Evolutionary conservation across 2,797 vertebrate genomes (phyloP), one percentile per base, ranked within the genome.

Genomic region (Alosa sapidissima): DNA sequence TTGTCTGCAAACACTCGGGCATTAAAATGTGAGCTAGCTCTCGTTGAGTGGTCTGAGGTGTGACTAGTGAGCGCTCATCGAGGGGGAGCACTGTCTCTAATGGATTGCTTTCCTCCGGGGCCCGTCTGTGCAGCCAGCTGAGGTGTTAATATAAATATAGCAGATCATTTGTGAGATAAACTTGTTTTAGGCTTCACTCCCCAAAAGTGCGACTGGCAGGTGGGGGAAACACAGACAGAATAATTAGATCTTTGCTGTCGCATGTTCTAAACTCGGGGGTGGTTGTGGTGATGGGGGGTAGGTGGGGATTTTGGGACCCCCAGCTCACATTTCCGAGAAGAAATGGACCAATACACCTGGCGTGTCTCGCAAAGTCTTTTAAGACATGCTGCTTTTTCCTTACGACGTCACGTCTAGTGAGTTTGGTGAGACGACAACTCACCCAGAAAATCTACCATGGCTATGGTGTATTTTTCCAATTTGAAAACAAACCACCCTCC

Each of bases 101-200:
- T 95, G 92, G 93, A 91, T 93, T 92, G 88, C 8, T 81, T 94
- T 90, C 93, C 92, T 94, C 94, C 87, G 88, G 93, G 92, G 91
- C 92, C 93, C 91, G 91, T 93, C 92, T 93, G 91, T 92, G 93
- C 93, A 94, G 93, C 94, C 95, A 95, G 94, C 95, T 95, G 95
- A 96, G 95, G 96, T 91, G 95, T 95, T 96, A 95, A 96, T 95
- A 94, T 94, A 95, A 96, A 95, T 95, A 95, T 95, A 95, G 94
- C 95, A 95, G 94, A 95, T 95, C 14, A 95, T 96, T 95, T 95
- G 93, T 94, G 92, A 94, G 93, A 92, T 95, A 95, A 95, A 94
- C 94, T 93, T 90, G 93, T 94, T 95, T 93, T 95, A 95, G 94
- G 94, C 92, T 91, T 91, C 91, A 91, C 92, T 94, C 89, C 90